Evolutionary conservation across 2,888 invertebrate genomes (phyloP).

Genomic region (Dendrolimus pini): DNA sequence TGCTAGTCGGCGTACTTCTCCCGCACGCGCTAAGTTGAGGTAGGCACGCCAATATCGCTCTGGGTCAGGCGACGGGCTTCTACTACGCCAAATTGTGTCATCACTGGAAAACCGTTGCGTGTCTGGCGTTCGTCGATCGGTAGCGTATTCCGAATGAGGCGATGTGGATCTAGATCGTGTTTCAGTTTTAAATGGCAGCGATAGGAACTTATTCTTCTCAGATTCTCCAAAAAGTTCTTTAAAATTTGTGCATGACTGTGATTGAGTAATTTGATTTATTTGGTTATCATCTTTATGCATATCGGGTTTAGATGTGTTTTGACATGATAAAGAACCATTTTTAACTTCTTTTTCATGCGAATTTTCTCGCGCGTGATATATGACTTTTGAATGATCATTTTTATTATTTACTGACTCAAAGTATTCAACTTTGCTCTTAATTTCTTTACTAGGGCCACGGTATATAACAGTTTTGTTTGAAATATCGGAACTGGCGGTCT

Average conservation of each 20-base stretch:
- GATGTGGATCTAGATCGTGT: slow-evolving; percentile 69
- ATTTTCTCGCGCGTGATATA: slow-evolving; percentile 73
- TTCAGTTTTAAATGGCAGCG: slow-evolving; percentile 65
- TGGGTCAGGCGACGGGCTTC: slow-evolving; percentile 84
- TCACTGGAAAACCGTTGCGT: slow-evolving; percentile 77
- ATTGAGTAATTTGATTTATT: slow-evolving; percentile 62
- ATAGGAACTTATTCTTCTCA: slow-evolving; percentile 76
- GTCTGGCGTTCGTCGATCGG: slow-evolving; percentile 68
- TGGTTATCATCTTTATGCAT: slow-evolving; percentile 29
- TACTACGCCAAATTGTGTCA: slow-evolving; percentile 81
- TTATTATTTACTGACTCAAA: slow-evolving; percentile 82
- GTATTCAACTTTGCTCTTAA: slow-evolving; percentile 86
- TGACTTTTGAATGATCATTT: slow-evolving; percentile 58
- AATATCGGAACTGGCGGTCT: slow-evolving; percentile 84
- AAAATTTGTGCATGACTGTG: slow-evolving; percentile 84
- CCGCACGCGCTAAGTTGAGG: slow-evolving; percentile 82
- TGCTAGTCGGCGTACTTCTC: slow-evolving; percentile 86
- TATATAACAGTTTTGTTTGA: slow-evolving; percentile 83
- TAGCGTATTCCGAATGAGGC: slow-evolving; percentile 68
- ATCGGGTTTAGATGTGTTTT: slow-evolving; percentile 7
- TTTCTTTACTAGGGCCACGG: slow-evolving; percentile 77
- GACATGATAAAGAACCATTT: slow-evolving; percentile 18
- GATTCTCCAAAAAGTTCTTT: slow-evolving; percentile 90
- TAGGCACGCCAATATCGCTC: slow-evolving; percentile 83
- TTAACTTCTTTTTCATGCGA: slow-evolving; percentile 63